Evolutionary conservation across 2,888 invertebrate species (phyloP), one percentile per base, ranked within the genome.

Genomic region (Ectobius pallidus): DNA sequence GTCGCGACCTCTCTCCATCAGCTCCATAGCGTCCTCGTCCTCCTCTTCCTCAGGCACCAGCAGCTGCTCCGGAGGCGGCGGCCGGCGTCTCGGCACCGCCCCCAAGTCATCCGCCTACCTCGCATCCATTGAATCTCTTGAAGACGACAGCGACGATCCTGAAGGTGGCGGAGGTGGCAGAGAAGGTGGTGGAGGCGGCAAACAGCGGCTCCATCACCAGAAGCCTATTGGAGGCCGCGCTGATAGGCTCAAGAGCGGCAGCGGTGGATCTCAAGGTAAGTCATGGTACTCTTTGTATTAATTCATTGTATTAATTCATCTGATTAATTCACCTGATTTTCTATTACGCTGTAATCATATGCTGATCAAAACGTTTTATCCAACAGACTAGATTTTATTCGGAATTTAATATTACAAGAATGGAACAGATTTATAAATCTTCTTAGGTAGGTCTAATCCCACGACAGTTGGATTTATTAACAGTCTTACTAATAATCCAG

Each of bases 91-190:
- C 78, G 87, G 90, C 77, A 89, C 89, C 34, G 77, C 73, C 27
- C 77, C 74, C 69, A 77, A 77, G 76, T 76, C 76, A 77, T 91
- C 91, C 49, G 92, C 93, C 18, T 95, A 95, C 83, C 85, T 95
- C 81, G 95, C 95, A 70, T 95, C 94, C 42, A 93, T 94, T 69
- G 96, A 95, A 82, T 94, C 94, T 78, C 85, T 95, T 78, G 94
- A 92, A 74, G 93, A 93, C 79, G 90, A 80, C 73, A 78, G 78
- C 73, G 80, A 80, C 70, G 75, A 75, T 9, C 58, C 58, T 16
- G 58, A 58, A 30, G 27, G n/a, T 27, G 55, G 55, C 16, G 49
- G 3, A 1, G 49, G n/a, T 49, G 49, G 34, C 70, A 73, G 58
- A 69, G 75, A 25, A 14, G 22, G 52, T 11, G 25, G 52, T 11